Evolutionary conservation across 2,888 invertebrate genomes (phyloP).

Genomic region (Alitta virens): DNA sequence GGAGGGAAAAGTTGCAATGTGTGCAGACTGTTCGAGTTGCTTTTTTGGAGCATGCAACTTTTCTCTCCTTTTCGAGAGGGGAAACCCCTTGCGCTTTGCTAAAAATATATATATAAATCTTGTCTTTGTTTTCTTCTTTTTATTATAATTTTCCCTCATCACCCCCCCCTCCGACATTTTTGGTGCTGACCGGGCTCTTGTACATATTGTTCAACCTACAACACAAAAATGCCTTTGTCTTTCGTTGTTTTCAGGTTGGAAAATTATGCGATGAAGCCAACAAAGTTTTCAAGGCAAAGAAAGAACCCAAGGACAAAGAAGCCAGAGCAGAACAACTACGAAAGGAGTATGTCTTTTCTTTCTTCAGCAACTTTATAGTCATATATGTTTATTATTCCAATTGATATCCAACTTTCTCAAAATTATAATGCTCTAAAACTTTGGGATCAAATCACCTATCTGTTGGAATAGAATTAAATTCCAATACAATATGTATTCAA

Average conservation of each 20-base stretch:
- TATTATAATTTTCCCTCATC: no score
- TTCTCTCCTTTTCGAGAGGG: no score
- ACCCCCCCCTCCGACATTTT: no score
- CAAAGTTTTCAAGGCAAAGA: background rate
- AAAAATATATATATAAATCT: background rate
- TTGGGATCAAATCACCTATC: no score
- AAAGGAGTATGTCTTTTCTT: background rate
- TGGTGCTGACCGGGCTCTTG: no score
- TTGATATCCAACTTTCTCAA: background rate
- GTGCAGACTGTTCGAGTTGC: no score
- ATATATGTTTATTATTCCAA: background rate
- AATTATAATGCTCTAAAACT: no score
- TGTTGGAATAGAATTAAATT: no score
- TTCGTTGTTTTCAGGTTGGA: background rate
- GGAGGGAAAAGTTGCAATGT: no score
- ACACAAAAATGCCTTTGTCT: background rate
- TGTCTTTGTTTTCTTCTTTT: background rate
- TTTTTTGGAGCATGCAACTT: no score
- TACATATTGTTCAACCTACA: no score
- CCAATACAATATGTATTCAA: background rate
- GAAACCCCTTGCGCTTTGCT: no score
- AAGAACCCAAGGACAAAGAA: background rate
- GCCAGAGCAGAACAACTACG: background rate
- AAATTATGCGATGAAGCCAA: background rate
- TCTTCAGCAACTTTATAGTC: background rate